phyloP scores from a whole-genome alignment of 2,113 vertebrate genomes.

The Ivindomyrus marchei region DNA sequence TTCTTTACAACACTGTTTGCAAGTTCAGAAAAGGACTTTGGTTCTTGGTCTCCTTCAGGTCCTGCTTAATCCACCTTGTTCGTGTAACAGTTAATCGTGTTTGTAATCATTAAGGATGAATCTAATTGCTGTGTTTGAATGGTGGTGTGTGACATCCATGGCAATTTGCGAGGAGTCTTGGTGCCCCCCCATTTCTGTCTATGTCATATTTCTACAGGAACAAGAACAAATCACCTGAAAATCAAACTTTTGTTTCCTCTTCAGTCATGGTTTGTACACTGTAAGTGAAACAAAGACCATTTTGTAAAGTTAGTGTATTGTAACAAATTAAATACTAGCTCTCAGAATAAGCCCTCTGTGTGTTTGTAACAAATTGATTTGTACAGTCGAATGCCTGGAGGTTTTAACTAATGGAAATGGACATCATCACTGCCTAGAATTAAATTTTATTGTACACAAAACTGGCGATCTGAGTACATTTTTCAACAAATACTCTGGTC shows the following conservation, averaged over 20 bases:
- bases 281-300: slow-evolving; percentile 16
- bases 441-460: slow-evolving; percentile 10
- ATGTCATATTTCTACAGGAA: neutral
- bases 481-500: neutral
- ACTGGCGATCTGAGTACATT: neutral
- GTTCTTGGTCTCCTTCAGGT: neutral
- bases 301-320: slow-evolving; percentile 26
- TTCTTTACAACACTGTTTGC: neutral
- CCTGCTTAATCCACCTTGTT: neutral
- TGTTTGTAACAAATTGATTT: slow-evolving; percentile 16
- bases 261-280: slow-evolving; percentile 19
- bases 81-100: neutral
- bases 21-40: neutral
- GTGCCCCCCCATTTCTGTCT: neutral
- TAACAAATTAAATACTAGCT: slow-evolving; percentile 23
- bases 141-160: neutral
- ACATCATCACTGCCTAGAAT: slow-evolving; percentile 6
- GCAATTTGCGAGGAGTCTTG: neutral
- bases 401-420: slow-evolving; percentile 4
- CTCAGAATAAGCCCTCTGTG: neutral
- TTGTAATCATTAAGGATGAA: neutral
- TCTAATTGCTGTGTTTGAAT: slow-evolving; percentile 4
- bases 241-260: neutral
- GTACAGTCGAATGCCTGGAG: slow-evolving; percentile 3
- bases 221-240: slow-evolving; percentile 11